These are phyloP conservation scores for Microcebus tavaratra DNA, from an alignment of 2,113 vertebrate species.

Conservation along the genomic window DNA sequence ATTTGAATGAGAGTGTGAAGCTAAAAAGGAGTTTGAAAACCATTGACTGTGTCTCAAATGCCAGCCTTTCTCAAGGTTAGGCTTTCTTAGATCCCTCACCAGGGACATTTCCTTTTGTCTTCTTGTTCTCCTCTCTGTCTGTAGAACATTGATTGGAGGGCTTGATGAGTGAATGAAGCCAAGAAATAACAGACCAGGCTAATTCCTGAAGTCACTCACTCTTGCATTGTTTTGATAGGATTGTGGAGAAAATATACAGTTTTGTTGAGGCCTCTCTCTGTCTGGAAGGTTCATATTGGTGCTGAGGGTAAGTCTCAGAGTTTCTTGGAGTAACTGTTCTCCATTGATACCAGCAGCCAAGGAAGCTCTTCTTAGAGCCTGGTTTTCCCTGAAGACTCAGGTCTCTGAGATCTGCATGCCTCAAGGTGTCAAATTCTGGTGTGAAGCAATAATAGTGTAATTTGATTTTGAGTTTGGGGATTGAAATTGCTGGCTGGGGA, in stretches of 20 bases:
- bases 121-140: background rate
- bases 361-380: background rate
- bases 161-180: background rate
- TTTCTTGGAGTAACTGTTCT: background rate
- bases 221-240: background rate
- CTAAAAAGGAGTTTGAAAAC: background rate
- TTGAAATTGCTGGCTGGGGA: background rate
- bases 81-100: background rate
- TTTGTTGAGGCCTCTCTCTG: background rate
- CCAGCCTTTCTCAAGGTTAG: background rate
- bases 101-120: background rate
- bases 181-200: background rate
- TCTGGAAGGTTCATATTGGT: background rate
- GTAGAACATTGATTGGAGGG: background rate
- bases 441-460: background rate
- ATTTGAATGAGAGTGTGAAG: background rate
- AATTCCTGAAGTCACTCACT: background rate
- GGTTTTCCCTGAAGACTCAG: background rate
- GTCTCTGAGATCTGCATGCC: background rate
- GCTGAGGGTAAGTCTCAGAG: background rate
- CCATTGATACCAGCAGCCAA: background rate
- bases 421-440: background rate
- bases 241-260: background rate
- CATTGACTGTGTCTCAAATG: background rate
- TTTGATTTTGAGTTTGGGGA: background rate